Base-by-base conservation (phyloP, 2,797 vertebrate species). In the Neomorphus geoffroyi region DNA sequence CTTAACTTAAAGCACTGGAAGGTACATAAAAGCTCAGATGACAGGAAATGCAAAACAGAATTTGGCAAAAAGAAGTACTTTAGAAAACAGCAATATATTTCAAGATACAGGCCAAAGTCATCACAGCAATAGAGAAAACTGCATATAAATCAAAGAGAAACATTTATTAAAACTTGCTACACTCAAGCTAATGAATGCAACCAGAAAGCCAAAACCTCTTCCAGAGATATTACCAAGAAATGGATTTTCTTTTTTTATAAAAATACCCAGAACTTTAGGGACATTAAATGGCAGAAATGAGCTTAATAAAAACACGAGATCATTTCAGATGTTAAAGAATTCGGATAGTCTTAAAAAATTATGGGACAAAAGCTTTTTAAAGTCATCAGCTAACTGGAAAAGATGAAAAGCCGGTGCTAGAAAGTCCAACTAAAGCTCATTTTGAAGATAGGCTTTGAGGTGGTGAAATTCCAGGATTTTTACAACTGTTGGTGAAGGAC, bases 21-120 rank as follows among this genome's bases (percentile, higher is more conserved):
- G 60, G 69, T 95, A 67, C 71, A 70, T 37, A 66, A 95, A 79
- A 80, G 67, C 80, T 91, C 92, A 91, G 64, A 88, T 74, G 90
- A 82, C 67, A 94, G 88, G 88, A 96, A 94, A 94, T 80, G 58
- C 93, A 83, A 73, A 97, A 64, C 56, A 88, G 89, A 88, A 73
- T 96, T 71, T 93, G 86, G 86, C 88, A 86, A 77, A 81, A 86
- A 71, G 10, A 14, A 78, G 41, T 32, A 45, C 71, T 92, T 75
- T 7, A 86, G 78, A 71, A 74, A 92, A 92, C 27, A 90, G 80
- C 22, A 62, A 66, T 71, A 15, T 57, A 87, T 88, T 95, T 84
- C 91, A 92, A 88, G 89, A 90, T 37, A 39, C 60, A 86, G 43
- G 80, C 81, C 80, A 87, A 92, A 94, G 67, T 70, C 90, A 86